Evolutionary conservation across 2,797 vertebrate species (phyloP).

Genomic region (Halcyon leucocephala): DNA sequence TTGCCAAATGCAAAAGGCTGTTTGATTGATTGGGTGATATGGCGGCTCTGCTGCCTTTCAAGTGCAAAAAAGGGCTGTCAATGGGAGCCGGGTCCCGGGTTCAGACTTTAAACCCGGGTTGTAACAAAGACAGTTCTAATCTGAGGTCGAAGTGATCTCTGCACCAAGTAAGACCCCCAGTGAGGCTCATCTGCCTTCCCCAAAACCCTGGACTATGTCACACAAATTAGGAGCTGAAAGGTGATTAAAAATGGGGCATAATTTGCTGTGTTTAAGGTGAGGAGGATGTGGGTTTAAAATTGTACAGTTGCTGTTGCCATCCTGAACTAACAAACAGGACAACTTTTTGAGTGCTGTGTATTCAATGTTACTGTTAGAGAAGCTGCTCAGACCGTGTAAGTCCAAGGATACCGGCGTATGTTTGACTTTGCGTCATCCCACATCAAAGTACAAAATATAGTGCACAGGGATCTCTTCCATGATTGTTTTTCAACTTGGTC

Average conservation of each 20-base stretch:
- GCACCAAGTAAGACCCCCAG: background rate
- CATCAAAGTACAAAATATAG: fast-evolving
- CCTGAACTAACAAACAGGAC: background rate
- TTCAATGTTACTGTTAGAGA: background rate
- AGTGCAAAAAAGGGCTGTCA: background rate
- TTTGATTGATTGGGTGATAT: background rate
- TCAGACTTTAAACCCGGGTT: background rate
- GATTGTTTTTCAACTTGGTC: background rate
- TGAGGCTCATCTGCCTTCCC: background rate
- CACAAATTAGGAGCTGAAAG: background rate
- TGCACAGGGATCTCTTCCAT: background rate
- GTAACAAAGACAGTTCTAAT: background rate
- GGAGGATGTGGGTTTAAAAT: background rate
- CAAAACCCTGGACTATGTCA: background rate
- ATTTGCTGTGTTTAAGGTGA: background rate
- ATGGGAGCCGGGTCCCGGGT: background rate
- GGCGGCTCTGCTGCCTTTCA: slow-evolving; percentile 7
- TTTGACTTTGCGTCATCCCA: background rate
- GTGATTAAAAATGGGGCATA: background rate
- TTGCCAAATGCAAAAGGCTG: background rate
- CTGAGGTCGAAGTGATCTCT: background rate
- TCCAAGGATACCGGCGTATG: background rate
- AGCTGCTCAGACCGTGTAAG: background rate
- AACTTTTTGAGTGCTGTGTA: background rate
- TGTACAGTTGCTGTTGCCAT: background rate